phyloP scores from a whole-genome alignment of 2,888 invertebrate genomes.

The Spialia ferax region DNA sequence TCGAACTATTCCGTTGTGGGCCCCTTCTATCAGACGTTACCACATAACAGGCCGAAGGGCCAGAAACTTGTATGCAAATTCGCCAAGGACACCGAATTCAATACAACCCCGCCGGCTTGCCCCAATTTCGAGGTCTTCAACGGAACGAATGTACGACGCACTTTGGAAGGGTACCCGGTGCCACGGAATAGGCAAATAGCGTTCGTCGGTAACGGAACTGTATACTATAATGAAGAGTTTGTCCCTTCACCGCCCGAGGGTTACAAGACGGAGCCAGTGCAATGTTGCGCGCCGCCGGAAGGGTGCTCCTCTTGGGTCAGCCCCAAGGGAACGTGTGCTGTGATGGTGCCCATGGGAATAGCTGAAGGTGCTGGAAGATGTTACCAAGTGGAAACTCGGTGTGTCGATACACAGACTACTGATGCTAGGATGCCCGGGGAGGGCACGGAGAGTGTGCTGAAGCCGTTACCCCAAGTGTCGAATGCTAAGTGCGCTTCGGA shows the following conservation, averaged over 20 bases:
- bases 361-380: conserved; percentile 77
- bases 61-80: conserved; percentile 82
- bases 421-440: conserved; percentile 77
- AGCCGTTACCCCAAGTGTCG: conserved; percentile 76
- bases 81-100: conserved; percentile 82
- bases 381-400: conserved; percentile 86
- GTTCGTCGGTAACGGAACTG: conserved; percentile 77
- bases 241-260: conserved; percentile 91
- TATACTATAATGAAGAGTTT: conserved; percentile 85
- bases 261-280: conserved; percentile 87
- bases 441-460: conserved; percentile 72
- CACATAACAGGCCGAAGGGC: conserved; percentile 89
- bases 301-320: conserved; percentile 78
- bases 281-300: conserved; percentile 77
- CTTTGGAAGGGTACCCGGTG: conserved; percentile 93
- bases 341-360: conserved; percentile 80
- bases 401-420: conserved; percentile 88
- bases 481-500: conserved; percentile 81
- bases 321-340: conserved; percentile 83
- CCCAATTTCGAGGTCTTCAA: conserved; percentile 77
- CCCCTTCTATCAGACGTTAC: conserved; percentile 91
- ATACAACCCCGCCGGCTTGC: conserved; percentile 68
- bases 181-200: conserved; percentile 83
- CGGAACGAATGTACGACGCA: conserved; percentile 89
- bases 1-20: conserved; percentile 77